Percentiles rank a stretch among this genome's conserved stretches.
Evolutionary conservation across 1,140 invertebrate species (phyloP).

Genomic region (Neodiprion virginianus): DNA sequence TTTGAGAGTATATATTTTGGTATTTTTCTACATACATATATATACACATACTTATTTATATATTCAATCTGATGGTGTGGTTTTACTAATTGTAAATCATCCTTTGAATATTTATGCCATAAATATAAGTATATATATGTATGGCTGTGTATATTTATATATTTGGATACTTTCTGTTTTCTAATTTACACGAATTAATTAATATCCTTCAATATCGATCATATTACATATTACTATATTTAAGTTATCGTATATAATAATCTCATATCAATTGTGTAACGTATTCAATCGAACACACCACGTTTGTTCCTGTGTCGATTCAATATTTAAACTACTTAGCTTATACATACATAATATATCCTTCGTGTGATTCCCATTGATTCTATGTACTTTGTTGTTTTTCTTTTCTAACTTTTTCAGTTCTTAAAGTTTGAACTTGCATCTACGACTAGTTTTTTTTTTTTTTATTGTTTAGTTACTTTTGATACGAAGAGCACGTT

Average conservation of each 20-base stretch:
- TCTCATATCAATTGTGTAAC: not conserved
- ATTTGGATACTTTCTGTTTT: constrained; percentile 55
- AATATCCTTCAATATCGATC: constrained; percentile 38
- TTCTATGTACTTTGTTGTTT: not conserved
- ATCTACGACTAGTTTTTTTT: too few relatives aligned
- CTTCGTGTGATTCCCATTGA: not conserved
- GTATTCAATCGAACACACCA: not conserved
- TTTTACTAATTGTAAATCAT: not conserved
- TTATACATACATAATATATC: too few relatives aligned
- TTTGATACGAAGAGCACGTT: too few relatives aligned
- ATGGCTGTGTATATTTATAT: constrained; percentile 35
- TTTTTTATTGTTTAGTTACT: too few relatives aligned
- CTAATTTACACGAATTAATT: constrained; percentile 53
- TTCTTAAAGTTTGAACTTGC: too few relatives aligned
- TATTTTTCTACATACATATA: constrained; percentile 30
- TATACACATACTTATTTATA: constrained; percentile 27
- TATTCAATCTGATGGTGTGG: constrained; percentile 24
- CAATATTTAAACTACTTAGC: not conserved
- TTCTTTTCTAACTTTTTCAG: not conserved
- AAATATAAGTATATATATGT: not conserved
- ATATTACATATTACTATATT: constrained; percentile 40
- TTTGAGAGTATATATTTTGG: not conserved
- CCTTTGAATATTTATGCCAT: too few relatives aligned
- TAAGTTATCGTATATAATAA: constrained; percentile 23
- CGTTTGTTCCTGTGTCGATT: not conserved